Evolutionary conservation across 2,888 invertebrate genomes (phyloP).

Genomic region (Stenotaenia linearis): DNA sequence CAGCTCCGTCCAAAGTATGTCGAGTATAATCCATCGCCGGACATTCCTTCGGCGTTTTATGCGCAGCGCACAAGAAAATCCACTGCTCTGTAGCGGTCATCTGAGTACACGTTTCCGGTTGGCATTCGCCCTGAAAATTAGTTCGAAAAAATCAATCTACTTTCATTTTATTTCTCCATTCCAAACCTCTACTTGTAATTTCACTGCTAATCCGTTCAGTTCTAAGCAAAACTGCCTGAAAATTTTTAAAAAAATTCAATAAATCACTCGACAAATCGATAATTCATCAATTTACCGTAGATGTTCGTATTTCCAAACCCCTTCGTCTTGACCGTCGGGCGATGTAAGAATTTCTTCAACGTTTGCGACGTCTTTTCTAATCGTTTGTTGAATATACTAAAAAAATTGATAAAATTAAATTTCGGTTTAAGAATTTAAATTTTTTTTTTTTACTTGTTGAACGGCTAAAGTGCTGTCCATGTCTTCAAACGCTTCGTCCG

Average conservation of each 20-base stretch:
- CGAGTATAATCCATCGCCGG: slow-evolving; percentile 99
- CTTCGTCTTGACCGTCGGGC: slow-evolving; percentile 96
- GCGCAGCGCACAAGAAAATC: slow-evolving; percentile 99
- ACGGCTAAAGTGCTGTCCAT: slow-evolving; percentile 99
- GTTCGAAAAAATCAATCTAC: neutral
- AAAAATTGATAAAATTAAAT: slow-evolving; percentile 24
- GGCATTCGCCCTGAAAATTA: slow-evolving; percentile 67
- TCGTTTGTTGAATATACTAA: slow-evolving; percentile 91
- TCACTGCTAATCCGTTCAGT: slow-evolving; percentile 94
- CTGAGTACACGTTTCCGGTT: slow-evolving; percentile 94
- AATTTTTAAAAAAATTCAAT: slow-evolving; percentile 33
- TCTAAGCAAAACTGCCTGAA: slow-evolving; percentile 97
- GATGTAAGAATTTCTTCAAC: slow-evolving; percentile 90
- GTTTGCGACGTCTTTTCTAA: slow-evolving; percentile 84
- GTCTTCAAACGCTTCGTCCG: slow-evolving; percentile 96
- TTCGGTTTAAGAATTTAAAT: neutral
- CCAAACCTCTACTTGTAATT: slow-evolving; percentile 61
- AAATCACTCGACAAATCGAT: neutral
- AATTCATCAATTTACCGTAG: slow-evolving; percentile 58
- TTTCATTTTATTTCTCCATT: neutral
- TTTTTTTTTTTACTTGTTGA: slow-evolving; percentile 60
- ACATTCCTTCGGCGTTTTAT: slow-evolving; percentile 99
- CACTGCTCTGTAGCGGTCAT: slow-evolving; percentile 99
- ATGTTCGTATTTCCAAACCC: slow-evolving; percentile 99
- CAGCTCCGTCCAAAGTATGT: slow-evolving; percentile 97